Evolutionary conservation across 2,113 vertebrate genomes (phyloP), one percentile per base, ranked within the genome.

Genomic region (Larimichthys polyactis): DNA sequence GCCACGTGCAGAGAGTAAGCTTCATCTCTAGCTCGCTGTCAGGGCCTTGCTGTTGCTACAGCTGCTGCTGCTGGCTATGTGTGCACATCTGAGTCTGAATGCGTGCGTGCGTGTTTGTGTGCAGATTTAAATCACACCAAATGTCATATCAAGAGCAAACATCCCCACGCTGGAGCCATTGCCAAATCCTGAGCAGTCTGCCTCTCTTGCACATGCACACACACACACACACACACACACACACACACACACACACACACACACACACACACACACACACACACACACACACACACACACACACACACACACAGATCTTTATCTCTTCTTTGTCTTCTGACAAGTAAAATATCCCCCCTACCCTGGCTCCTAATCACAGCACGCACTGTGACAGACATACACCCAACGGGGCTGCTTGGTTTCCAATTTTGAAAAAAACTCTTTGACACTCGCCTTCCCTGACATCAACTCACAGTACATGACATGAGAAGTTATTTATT

Each of bases 91-190:
- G 82, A 46, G 72, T 65, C 59, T 9, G 24, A 48, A 32, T 54
- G 58, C 22, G 36, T 40, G 36, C 2, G 36, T 40, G 36, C 9
- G 73, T 57, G 22, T 54, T 2, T 75, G 75, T 68, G 77, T 46
- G 49, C 54, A 74, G 80, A 86, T 90, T 89, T 82, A 85, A 89
- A 84, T 90, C 85, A 78, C 81, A 89, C 72, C 67, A 91, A 93
- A 93, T 90, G 92, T 92, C 89, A 89, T 79, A 90, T 88, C 81
- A 75, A 86, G 83, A 91, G 82, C 84, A 92, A 89, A 92, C 82
- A 90, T 84, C 83, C 77, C 86, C 76, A 88, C 40, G 69, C 63
- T 68, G 85, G 75, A 55, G 58, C 57, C 19, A 40, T 46, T 8
- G 85, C 88, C 92, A 92, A 91, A 92, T 84, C 83, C 82, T 78